Conservation (phyloP, 2,888 invertebrate species). For the Lacanobia oleracea region DNA sequence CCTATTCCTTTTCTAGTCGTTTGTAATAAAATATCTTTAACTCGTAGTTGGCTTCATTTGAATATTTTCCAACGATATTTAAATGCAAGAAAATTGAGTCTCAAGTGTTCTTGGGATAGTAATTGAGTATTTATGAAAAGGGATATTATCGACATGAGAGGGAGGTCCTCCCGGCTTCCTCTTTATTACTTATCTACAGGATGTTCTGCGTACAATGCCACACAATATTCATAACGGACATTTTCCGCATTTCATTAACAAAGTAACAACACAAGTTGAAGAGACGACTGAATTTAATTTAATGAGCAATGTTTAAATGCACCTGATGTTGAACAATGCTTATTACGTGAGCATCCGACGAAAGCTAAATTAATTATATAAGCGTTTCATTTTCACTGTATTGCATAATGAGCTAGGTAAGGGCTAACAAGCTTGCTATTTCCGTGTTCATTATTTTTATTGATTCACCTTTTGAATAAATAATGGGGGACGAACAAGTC, state of each 20-base stretch:
- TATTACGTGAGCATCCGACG: conserved; percentile 35
- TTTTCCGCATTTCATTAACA: conserved; percentile 27
- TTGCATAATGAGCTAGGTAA: conserved; percentile 29
- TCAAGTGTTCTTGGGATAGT: conserved; percentile 30
- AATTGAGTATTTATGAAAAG: conserved; percentile 46
- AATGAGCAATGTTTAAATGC: conserved; percentile 33
- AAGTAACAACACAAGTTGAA: conserved; percentile 25
- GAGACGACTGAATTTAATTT: conserved; percentile 32
- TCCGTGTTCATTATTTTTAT: conserved; percentile 42
- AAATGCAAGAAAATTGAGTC: conserved; percentile 38
- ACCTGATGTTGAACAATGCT: conserved; percentile 31
- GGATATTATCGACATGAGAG: conserved; percentile 33
- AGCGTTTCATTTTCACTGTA: conserved; percentile 38
- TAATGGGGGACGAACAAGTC: conserved; percentile 22
- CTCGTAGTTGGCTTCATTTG: conserved; percentile 26
- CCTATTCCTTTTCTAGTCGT: conserved; percentile 26
- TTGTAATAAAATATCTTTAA: conserved; percentile 42
- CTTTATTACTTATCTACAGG: conserved; percentile 25
- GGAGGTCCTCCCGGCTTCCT: conserved; percentile 5
- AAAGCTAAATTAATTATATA: conserved; percentile 41
- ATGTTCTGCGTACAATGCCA: conserved; percentile 27
- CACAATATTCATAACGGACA: conserved; percentile 37
- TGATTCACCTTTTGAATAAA: conserved; percentile 32
- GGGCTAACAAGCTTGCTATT: conserved; percentile 28
- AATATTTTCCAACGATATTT: conserved; percentile 39